phyloP scores from a whole-genome alignment of 2,888 invertebrate genomes.

The Drosophila flavopinicola region DNA sequence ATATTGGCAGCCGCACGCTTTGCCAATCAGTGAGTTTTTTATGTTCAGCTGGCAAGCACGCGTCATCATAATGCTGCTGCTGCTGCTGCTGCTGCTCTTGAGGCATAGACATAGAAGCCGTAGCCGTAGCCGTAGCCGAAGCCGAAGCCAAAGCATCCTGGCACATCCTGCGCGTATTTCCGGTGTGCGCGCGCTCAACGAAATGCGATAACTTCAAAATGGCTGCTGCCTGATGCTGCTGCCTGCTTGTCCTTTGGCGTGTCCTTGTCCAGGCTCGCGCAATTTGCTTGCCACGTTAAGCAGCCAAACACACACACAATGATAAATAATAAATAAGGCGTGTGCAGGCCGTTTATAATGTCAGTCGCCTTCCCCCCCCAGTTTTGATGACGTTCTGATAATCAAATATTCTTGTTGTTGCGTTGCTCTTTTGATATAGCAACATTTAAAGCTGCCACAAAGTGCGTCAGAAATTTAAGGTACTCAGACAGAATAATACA shows the following conservation, averaged over 20 bases:
- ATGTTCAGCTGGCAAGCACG: slow-evolving; percentile 52
- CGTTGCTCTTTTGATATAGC: slow-evolving; percentile 1
- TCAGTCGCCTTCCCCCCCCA: slow-evolving; percentile 40
- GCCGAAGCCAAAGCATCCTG: slow-evolving; percentile 52
- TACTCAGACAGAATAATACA: not conserved
- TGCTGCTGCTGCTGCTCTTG: too few species aligned
- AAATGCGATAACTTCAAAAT: slow-evolving; percentile 74
- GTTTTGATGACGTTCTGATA: slow-evolving; percentile 38
- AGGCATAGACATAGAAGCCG: too few species aligned
- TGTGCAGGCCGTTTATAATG: slow-evolving; percentile 83
- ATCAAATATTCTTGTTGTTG: slow-evolving; percentile 41
- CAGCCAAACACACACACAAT: slow-evolving; percentile 39
- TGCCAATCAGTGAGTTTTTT: slow-evolving; percentile 37
- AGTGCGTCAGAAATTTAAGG: slow-evolving; percentile 32
- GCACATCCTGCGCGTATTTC: slow-evolving; percentile 75
- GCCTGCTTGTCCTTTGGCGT: slow-evolving; percentile 36
- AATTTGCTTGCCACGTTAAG: slow-evolving; percentile 63
- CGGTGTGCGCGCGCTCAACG: slow-evolving; percentile 74
- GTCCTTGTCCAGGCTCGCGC: slow-evolving; percentile 23
- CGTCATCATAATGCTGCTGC: too few species aligned
- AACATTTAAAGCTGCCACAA: slow-evolving; percentile 29
- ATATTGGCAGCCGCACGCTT: slow-evolving; percentile 27
- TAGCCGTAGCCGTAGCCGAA: too few species aligned
- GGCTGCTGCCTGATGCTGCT: too few species aligned
- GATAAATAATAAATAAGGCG: slow-evolving; percentile 81